A percentile compares a stretch with the other conserved stretches of the same genome.
Evolutionary conservation across 2,888 invertebrate species (phyloP).

Genomic region (Pyrrhia umbra): DNA sequence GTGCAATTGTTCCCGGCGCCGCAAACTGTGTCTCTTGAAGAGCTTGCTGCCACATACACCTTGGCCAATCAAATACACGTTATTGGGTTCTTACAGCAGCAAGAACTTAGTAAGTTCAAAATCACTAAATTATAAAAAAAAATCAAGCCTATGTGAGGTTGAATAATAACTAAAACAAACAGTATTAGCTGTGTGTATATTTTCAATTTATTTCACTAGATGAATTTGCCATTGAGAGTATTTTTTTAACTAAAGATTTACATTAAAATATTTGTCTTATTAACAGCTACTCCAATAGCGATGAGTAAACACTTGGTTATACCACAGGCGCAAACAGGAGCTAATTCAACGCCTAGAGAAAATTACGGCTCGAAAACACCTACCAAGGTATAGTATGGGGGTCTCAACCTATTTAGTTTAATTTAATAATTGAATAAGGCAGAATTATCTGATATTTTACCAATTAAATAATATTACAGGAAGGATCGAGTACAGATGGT

Average conservation of each 20-base stretch:
- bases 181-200: too few relatives aligned
- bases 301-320: slow-evolving; percentile 97
- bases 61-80: slow-evolving; percentile 94
- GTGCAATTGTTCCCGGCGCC: slow-evolving; percentile 86
- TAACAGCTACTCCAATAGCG: slow-evolving; percentile 95
- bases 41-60: slow-evolving; percentile 87
- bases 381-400: slow-evolving; percentile 77
- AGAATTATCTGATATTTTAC: not conserved
- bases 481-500: slow-evolving; percentile 80
- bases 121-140: not conserved
- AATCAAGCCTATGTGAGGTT: too few relatives aligned
- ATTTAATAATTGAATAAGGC: too few relatives aligned
- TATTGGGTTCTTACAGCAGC: slow-evolving; percentile 96
- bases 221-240: too few relatives aligned
- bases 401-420: too few relatives aligned
- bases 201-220: too few relatives aligned
- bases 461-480: slow-evolving; percentile 65
- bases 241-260: too few relatives aligned
- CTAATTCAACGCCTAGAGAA: slow-evolving; percentile 84
- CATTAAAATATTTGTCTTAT: slow-evolving; percentile 4
- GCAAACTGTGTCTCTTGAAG: slow-evolving; percentile 91
- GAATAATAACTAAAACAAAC: too few relatives aligned
- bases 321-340: slow-evolving; percentile 90
- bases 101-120: slow-evolving; percentile 92
- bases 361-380: slow-evolving; percentile 83